These are phyloP conservation scores for Lucilia cuprina DNA, from an alignment of 1,140 invertebrate species.

Conservation along the genomic window DNA sequence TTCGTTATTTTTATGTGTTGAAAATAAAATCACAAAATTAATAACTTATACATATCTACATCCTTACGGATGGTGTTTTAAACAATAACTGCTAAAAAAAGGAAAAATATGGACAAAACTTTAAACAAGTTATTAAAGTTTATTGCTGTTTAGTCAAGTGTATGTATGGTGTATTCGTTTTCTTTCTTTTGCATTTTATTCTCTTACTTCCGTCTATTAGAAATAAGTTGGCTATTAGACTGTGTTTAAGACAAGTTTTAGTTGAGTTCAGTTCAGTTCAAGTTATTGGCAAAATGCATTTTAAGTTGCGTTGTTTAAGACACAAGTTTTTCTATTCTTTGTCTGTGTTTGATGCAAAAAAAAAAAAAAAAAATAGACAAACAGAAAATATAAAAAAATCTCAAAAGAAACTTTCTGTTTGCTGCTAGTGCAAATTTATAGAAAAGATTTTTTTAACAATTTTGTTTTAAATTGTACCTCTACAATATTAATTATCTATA, in stretches of 20 bases:
- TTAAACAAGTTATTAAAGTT: constrained; percentile 16
- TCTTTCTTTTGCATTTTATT: background rate
- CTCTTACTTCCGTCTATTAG: background rate
- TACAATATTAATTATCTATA: too few relatives aligned
- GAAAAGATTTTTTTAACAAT: too few relatives aligned
- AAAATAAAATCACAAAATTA: too few relatives aligned
- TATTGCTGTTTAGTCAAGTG: constrained; percentile 10
- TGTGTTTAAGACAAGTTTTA: constrained; percentile 8
- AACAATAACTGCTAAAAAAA: background rate
- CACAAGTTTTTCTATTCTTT: background rate
- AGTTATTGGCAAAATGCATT: background rate
- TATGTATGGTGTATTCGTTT: background rate
- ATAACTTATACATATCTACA: too few relatives aligned
- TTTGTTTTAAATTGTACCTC: too few relatives aligned
- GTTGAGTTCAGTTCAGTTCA: background rate
- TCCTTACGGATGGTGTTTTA: too few relatives aligned
- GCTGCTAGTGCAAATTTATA: too few relatives aligned
- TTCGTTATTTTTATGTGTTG: too few relatives aligned
- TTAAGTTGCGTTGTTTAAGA: background rate
- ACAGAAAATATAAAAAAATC: background rate
- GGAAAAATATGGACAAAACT: background rate
- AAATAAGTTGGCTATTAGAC: background rate
- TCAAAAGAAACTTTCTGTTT: too few relatives aligned
- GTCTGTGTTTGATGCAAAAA: background rate
- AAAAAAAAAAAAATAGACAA: background rate